Evolutionary conservation across 2,888 invertebrate genomes (phyloP).

Genomic region (Therioaphis trifolii): DNA sequence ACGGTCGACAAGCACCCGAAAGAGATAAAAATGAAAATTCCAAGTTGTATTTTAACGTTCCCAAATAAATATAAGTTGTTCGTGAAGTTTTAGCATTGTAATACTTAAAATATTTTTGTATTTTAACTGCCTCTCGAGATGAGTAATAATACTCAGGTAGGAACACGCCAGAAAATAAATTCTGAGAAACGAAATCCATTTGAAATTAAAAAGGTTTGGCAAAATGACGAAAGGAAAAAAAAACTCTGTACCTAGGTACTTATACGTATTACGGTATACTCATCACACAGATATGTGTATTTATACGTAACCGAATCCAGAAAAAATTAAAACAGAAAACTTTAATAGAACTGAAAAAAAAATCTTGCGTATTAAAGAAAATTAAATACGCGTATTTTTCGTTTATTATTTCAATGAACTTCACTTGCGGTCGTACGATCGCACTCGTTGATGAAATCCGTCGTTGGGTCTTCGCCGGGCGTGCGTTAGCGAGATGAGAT

Average conservation of each 20-base stretch:
- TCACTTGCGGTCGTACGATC: too few relatives aligned
- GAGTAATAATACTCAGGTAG: slow-evolving; percentile 24
- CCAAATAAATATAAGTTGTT: slow-evolving; percentile 4
- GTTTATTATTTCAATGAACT: too few relatives aligned
- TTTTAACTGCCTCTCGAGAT: background rate
- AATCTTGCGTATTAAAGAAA: too few relatives aligned
- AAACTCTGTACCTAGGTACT: too few relatives aligned
- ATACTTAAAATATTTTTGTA: background rate
- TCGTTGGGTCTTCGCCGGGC: too few relatives aligned
- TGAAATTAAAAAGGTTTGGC: background rate
- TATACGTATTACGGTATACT: too few relatives aligned
- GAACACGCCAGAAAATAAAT: background rate
- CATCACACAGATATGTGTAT: background rate
- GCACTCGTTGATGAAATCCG: too few relatives aligned
- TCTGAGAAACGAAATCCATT: background rate
- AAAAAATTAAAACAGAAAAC: background rate
- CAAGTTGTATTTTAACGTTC: background rate
- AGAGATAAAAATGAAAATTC: slow-evolving; percentile 3
- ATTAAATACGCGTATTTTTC: too few relatives aligned
- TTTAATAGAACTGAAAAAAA: background rate
- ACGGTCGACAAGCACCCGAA: background rate
- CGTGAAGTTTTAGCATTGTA: background rate
- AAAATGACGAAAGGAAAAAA: background rate
- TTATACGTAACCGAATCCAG: background rate
- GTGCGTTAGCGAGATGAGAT: too few relatives aligned